These are phyloP conservation scores for Pyrrhia umbra DNA, from an alignment of 2,888 invertebrate genomes.

Conservation along the genomic window DNA sequence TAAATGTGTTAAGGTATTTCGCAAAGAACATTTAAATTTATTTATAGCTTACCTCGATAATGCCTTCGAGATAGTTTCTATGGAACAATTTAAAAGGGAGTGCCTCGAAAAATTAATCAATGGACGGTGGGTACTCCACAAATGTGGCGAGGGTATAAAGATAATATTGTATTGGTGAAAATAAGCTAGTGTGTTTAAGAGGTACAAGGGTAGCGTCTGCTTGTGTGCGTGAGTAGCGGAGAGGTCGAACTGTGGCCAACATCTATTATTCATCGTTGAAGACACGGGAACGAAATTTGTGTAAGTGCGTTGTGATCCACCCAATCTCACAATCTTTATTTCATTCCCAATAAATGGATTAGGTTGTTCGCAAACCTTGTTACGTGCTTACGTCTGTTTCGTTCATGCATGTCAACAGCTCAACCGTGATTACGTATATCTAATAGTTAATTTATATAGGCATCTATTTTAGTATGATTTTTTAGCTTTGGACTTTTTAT, in stretches of 20 bases:
- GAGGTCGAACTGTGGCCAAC: slow-evolving; percentile 76
- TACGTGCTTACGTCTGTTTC: slow-evolving; percentile 63
- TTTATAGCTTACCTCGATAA: slow-evolving; percentile 49
- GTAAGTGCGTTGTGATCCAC: slow-evolving; percentile 88
- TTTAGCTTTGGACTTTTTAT: no score
- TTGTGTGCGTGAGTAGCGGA: slow-evolving; percentile 63
- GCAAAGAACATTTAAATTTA: slow-evolving; percentile 47
- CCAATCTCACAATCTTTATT: slow-evolving; percentile 88
- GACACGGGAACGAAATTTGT: slow-evolving; percentile 88
- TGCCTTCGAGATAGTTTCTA: slow-evolving; percentile 48
- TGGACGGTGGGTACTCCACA: slow-evolving; percentile 51
- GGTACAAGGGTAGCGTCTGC: slow-evolving; percentile 20
- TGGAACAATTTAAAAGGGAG: slow-evolving; percentile 50
- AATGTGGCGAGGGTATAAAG: slow-evolving; percentile 48
- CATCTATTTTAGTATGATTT: no score
- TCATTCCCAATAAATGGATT: slow-evolving; percentile 88
- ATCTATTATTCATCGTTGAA: slow-evolving; percentile 88
- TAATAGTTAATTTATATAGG: slow-evolving; percentile 1
- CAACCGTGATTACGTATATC: slow-evolving; percentile 18
- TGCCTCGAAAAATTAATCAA: slow-evolving; percentile 60
- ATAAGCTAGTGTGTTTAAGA: slow-evolving; percentile 56
- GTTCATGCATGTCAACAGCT: slow-evolving; percentile 34
- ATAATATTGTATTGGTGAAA: slow-evolving; percentile 62
- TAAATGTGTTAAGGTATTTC: slow-evolving; percentile 51
- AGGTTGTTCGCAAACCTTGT: slow-evolving; percentile 82